A percentile compares a stretch with the other conserved stretches of the same genome.
Conservation (phyloP, 2,113 vertebrate species). For the Bagarius yarrelli region DNA sequence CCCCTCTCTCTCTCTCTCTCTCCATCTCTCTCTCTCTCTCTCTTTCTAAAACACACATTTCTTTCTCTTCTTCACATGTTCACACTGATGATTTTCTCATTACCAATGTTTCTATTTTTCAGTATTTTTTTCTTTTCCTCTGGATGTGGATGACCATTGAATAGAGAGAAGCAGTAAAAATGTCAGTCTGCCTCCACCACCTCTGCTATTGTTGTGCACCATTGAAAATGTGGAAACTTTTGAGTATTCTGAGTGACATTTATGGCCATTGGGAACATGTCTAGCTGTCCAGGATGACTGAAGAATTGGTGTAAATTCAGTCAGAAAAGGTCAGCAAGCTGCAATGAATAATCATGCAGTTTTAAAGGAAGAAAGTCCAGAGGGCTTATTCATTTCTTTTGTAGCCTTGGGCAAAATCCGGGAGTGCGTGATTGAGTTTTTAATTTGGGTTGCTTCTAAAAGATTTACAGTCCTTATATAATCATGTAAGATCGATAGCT, state of each 20-base stretch:
- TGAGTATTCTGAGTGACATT: conserved; percentile 28
- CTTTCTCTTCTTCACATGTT: background rate
- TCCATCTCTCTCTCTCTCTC: background rate
- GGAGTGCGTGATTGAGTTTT: background rate
- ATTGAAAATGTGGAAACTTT: conserved; percentile 24
- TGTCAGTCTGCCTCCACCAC: conserved; percentile 31
- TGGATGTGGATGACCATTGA: background rate
- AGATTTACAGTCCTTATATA: background rate
- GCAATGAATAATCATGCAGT: background rate
- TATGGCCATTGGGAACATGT: conserved; percentile 32
- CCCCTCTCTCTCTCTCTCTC: no score
- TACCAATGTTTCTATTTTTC: background rate
- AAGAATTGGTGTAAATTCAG: conserved; percentile 30
- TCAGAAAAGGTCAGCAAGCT: conserved; percentile 36
- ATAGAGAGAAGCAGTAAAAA: conserved; percentile 24
- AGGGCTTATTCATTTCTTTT: background rate
- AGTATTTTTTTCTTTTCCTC: background rate
- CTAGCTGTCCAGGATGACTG: conserved; percentile 31
- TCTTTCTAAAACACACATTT: background rate
- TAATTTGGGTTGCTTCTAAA: conserved; percentile 17
- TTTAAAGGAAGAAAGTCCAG: background rate
- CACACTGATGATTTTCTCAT: background rate
- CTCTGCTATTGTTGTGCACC: conserved; percentile 16
- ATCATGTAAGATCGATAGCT: conserved; percentile 5
- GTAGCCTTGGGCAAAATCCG: background rate